phyloP scores from a whole-genome alignment of 2,888 invertebrate genomes.

The Diplazon laetatorius region DNA sequence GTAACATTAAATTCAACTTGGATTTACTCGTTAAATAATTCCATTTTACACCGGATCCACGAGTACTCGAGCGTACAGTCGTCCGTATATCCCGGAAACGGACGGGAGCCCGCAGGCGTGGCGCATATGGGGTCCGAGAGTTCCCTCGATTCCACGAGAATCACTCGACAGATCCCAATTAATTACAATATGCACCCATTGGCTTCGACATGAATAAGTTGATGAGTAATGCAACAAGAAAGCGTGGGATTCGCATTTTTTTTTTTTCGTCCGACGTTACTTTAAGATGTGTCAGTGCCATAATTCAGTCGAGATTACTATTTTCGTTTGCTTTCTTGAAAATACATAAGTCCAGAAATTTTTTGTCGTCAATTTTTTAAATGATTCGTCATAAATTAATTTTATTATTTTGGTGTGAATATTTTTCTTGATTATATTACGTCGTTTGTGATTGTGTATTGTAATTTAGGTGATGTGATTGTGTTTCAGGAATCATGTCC shows the following conservation, averaged over 20 bases:
- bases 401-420: slow-evolving; percentile 5
- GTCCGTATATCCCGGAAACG: slow-evolving; percentile 49
- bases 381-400: slow-evolving; percentile 14
- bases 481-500: slow-evolving; percentile 88
- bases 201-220: not conserved
- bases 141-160: not conserved
- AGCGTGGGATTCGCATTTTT: not conserved
- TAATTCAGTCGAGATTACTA: not conserved
- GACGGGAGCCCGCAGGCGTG: slow-evolving; percentile 26
- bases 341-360: not conserved
- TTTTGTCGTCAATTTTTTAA: not conserved
- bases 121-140: not conserved
- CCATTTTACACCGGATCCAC: slow-evolving; percentile 36
- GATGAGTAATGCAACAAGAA: not conserved
- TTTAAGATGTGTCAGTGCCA: too few relatives aligned
- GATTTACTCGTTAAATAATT: slow-evolving; percentile 18
- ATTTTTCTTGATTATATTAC: too few relatives aligned
- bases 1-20: not conserved
- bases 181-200: not conserved
- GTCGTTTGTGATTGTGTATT: not conserved
- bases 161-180: slow-evolving; percentile 7
- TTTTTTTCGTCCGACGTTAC: not conserved
- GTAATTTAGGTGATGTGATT: slow-evolving; percentile 9
- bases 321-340: not conserved
- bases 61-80: slow-evolving; percentile 19